Evolutionary conservation across 2,888 invertebrate genomes (phyloP).

Genomic region (Fragum sueziense): DNA sequence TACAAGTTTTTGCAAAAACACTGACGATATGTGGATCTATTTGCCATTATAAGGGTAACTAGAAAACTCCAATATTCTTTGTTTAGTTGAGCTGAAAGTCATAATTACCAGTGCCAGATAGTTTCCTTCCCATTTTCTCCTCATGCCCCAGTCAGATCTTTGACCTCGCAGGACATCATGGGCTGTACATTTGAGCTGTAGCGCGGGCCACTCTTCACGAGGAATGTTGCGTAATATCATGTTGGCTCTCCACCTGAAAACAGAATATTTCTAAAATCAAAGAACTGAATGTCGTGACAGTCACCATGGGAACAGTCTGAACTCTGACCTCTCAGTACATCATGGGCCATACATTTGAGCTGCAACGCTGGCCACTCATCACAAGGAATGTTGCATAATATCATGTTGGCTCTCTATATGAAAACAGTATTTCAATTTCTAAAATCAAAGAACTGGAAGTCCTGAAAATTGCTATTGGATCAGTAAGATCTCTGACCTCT

Average conservation of each 20-base stretch:
- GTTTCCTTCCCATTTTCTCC: conserved; percentile 92
- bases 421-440: no score
- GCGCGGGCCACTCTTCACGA: conserved; percentile 92
- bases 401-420: conserved; percentile 93
- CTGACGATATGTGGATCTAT: no score
- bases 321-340: conserved; percentile 86
- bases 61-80: no score
- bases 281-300: no score
- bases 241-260: conserved; percentile 90
- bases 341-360: conserved; percentile 90
- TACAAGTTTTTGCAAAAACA: no score
- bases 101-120: conserved; percentile 87
- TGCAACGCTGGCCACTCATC: conserved; percentile 94
- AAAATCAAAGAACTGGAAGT: no score
- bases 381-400: conserved; percentile 90
- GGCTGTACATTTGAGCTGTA: conserved; percentile 90
- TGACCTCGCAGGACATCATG: conserved; percentile 88
- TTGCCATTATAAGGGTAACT: no score
- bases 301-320: no score
- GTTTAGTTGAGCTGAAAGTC: no score
- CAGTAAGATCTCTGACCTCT: conserved; percentile 86
- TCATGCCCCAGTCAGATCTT: conserved; percentile 88
- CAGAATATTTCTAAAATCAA: no score
- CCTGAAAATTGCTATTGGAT: no score
- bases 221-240: conserved; percentile 93